A percentile compares a stretch with the other conserved stretches of the same genome.
Evolutionary conservation across 92 coral and sea anemone species (phyloP).

Genomic region (Porites cylindrica): DNA sequence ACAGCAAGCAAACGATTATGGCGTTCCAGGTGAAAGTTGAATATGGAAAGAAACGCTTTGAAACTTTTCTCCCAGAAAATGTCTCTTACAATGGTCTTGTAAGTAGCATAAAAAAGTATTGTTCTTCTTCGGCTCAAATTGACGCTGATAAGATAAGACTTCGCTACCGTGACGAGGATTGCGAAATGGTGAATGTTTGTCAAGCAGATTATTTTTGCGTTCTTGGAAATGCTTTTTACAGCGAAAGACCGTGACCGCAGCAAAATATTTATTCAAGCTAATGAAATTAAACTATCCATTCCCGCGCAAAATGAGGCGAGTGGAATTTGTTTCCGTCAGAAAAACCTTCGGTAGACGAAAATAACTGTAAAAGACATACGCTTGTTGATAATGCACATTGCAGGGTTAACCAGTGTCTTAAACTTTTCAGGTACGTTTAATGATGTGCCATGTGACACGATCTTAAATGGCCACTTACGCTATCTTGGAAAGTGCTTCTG

Average conservation of each 20-base stretch:
- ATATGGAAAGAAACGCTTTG: constrained; percentile 1
- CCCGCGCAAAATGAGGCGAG: too few relatives aligned
- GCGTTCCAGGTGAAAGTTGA: not conserved
- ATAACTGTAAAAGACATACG: too few relatives aligned
- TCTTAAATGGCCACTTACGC: too few relatives aligned
- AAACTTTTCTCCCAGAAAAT: not conserved
- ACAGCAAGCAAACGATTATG: not conserved
- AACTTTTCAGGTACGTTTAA: too few relatives aligned
- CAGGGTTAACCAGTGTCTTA: too few relatives aligned
- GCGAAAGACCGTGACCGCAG: not conserved
- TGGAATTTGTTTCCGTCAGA: too few relatives aligned
- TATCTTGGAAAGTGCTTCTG: too few relatives aligned
- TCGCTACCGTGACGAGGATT: constrained; percentile 24
- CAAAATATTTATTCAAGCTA: too few relatives aligned
- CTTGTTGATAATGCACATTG: too few relatives aligned
- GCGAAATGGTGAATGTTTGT: not conserved
- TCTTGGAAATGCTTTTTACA: constrained; percentile 16
- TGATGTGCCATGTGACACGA: too few relatives aligned
- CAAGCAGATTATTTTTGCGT: constrained; percentile 1
- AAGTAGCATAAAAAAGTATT: constrained; percentile 8
- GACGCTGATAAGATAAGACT: constrained; percentile 11
- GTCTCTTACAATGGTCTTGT: constrained; percentile 18
- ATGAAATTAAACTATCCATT: too few relatives aligned
- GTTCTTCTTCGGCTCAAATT: constrained; percentile 18
- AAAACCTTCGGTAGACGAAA: too few relatives aligned